These are phyloP conservation scores for Sialis lutaria DNA, from an alignment of 2,888 invertebrate genomes.

Conservation along the genomic window DNA sequence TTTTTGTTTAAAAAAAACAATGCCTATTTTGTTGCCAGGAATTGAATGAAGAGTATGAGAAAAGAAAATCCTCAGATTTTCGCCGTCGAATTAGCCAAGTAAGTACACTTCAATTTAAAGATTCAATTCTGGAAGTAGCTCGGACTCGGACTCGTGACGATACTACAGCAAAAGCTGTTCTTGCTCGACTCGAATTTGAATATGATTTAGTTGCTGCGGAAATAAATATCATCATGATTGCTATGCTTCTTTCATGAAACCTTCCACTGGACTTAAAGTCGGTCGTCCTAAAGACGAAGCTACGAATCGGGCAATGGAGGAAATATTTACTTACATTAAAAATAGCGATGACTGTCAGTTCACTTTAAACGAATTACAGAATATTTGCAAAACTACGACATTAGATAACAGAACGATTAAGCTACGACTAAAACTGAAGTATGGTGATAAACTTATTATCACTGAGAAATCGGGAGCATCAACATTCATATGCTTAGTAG, in stretches of 20 bases:
- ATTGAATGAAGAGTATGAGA: conserved; percentile 18
- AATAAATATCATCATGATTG: conserved; percentile 18
- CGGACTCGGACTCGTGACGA: conserved; percentile 9
- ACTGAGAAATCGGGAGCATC: conserved; percentile 8
- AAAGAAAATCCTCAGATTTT: conserved; percentile 14
- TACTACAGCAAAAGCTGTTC: conserved; percentile 15
- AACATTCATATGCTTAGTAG: conserved; percentile 7
- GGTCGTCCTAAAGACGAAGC: conserved; percentile 18
- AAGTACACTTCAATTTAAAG: conserved; percentile 13
- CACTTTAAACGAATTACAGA: too few species aligned
- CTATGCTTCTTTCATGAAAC: conserved; percentile 16
- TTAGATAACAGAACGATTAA: too few species aligned
- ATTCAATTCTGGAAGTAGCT: conserved; percentile 12
- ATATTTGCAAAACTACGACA: too few species aligned
- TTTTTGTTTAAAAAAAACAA: conserved; percentile 16
- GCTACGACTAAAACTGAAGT: too few species aligned
- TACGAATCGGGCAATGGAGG: conserved; percentile 17
- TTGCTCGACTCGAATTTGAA: conserved; percentile 13
- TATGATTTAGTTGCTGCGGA: conserved; percentile 16
- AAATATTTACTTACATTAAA: conserved; percentile 19
- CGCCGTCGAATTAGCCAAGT: conserved; percentile 14
- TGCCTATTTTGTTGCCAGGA: conserved; percentile 20
- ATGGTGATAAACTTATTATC: too few species aligned
- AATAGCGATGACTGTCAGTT: too few species aligned
- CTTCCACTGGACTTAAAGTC: conserved; percentile 15